phyloP scores from a whole-genome alignment of 1,140 invertebrate genomes.

The Druon quercuslanigerum region DNA sequence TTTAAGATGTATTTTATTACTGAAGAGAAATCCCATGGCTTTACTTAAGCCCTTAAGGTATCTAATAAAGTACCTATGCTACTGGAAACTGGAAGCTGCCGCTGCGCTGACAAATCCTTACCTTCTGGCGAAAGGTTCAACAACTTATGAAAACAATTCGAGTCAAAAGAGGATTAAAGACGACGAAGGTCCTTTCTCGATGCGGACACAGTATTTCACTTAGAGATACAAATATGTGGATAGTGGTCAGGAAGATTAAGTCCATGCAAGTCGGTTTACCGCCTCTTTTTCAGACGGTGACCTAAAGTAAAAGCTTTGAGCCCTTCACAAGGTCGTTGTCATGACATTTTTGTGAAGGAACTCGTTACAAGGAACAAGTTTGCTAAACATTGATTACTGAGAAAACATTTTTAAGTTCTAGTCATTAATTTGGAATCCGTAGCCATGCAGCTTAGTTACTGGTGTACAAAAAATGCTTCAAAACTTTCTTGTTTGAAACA shows the following conservation, averaged over 20 bases:
- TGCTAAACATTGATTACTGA: neutral
- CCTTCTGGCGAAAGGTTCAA: neutral
- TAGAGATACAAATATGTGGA: slow-evolving; percentile 63
- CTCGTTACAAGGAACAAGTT: neutral
- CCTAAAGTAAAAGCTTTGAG: neutral
- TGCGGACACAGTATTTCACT: slow-evolving; percentile 59
- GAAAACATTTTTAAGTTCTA: no score
- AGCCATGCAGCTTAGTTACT: no score
- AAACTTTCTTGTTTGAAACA: no score
- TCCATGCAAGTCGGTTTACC: slow-evolving; percentile 27
- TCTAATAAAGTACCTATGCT: neutral
- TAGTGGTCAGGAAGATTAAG: slow-evolving; percentile 44
- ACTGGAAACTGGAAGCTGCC: slow-evolving; percentile 10
- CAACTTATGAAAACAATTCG: slow-evolving; percentile 7
- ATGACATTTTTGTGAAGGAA: neutral
- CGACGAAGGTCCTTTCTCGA: neutral
- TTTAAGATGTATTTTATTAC: neutral
- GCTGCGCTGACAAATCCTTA: neutral
- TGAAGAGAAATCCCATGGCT: neutral
- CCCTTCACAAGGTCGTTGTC: neutral
- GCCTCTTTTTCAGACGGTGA: slow-evolving; percentile 33
- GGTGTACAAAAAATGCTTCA: no score
- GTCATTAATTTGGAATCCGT: no score
- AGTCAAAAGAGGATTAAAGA: slow-evolving; percentile 10
- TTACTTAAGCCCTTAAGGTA: neutral